phyloP scores from a whole-genome alignment of 2,888 invertebrate species.

The Lithosia quadra region DNA sequence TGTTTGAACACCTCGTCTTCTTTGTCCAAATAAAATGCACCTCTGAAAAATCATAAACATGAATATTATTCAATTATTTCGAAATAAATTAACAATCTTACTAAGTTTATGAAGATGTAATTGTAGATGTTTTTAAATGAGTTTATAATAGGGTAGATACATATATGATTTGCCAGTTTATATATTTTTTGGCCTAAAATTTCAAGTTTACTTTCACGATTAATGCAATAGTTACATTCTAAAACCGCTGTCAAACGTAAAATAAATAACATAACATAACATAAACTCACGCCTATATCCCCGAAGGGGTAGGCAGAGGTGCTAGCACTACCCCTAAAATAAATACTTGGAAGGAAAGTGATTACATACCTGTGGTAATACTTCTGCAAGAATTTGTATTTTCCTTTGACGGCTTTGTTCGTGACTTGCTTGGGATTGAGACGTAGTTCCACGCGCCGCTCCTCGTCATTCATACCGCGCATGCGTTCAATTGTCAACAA shows the following conservation, averaged over 20 bases:
- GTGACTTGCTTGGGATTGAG: slow-evolving; percentile 97
- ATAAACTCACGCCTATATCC: background rate
- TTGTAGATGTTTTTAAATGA: too few species aligned
- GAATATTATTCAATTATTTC: background rate
- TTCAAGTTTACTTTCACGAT: too few species aligned
- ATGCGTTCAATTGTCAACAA: slow-evolving; percentile 95
- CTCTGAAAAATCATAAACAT: slow-evolving; percentile 83
- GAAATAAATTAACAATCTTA: too few species aligned
- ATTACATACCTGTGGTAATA: slow-evolving; percentile 94
- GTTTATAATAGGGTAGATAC: too few species aligned
- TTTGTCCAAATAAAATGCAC: slow-evolving; percentile 98
- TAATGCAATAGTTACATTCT: too few species aligned
- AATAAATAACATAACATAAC: background rate
- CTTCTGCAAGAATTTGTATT: slow-evolving; percentile 99
- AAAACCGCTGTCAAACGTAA: too few species aligned
- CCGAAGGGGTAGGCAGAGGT: background rate
- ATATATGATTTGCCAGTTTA: too few species aligned
- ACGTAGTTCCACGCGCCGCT: slow-evolving; percentile 95
- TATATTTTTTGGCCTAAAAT: too few species aligned
- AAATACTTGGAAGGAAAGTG: background rate
- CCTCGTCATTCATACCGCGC: slow-evolving; percentile 98
- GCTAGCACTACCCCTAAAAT: too few species aligned
- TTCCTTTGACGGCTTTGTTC: slow-evolving; percentile 98
- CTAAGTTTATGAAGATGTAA: too few species aligned
- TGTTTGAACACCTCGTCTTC: slow-evolving; percentile 96